Conservation (phyloP, 2,888 invertebrate genomes). For the Phragmatobia fuliginosa region DNA sequence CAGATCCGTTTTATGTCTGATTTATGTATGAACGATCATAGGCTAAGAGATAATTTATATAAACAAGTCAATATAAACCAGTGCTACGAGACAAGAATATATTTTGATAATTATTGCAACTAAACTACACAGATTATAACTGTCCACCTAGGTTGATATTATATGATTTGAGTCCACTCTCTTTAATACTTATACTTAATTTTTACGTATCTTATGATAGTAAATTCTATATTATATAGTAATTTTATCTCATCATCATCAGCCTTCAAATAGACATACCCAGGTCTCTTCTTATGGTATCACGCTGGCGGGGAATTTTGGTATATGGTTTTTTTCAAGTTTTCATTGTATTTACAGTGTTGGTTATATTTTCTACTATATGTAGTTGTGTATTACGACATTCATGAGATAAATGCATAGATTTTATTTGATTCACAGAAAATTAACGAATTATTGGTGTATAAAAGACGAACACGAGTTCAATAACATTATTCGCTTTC, state of each 20-base stretch:
- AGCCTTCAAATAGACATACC: no score
- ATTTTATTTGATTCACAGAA: no score
- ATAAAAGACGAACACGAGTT: background rate
- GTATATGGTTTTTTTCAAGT: no score
- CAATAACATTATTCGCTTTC: background rate
- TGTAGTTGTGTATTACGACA: no score
- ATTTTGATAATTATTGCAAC: background rate
- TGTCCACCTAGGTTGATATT: background rate
- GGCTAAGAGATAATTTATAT: conserved; percentile 1
- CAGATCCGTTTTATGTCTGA: conserved; percentile 1
- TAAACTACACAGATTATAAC: background rate
- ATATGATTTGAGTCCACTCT: background rate
- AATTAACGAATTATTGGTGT: no score
- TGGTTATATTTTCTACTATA: no score
- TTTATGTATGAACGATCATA: conserved; percentile 9
- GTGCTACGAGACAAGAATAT: background rate
- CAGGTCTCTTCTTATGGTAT: no score
- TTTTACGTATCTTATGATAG: background rate
- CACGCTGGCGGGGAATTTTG: no score
- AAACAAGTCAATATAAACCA: background rate
- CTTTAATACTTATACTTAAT: background rate
- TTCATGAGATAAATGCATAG: no score
- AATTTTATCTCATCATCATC: no score
- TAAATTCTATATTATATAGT: no score
- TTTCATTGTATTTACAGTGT: no score